Evolutionary conservation across 2,113 vertebrate genomes (phyloP), one percentile per base, ranked within the genome.

Genomic region (Pitta sordida): DNA sequence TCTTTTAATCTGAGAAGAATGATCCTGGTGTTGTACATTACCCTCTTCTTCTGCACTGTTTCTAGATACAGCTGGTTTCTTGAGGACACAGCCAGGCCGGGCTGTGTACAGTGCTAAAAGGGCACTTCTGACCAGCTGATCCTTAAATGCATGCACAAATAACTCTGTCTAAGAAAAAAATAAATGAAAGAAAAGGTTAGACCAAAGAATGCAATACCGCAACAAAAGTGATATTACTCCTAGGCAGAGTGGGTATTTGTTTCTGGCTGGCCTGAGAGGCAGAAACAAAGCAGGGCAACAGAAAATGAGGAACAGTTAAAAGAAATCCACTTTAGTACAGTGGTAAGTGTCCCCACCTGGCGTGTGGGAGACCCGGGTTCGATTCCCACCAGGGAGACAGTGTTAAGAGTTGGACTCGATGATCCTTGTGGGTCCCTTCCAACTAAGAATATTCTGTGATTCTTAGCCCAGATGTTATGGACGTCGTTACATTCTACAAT

Each of bases 121-220:
- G 29, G 99, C 98, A 67, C 98, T 99, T 97, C 99, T 98, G 84
- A 99, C 98, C 98, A 99, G 95, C 97, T 99, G 99, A 85, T 99
- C 99, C 95, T 99, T 99, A 91, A 99, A 99, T 18, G 99, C 97
- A 26, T 99, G 99, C 53, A 99, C 99, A 97, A 99, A 99, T 86
- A 98, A 97, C 93, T 99, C 98, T 22, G 99, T 99, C 99, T 99
- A 96, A 52, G 29, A 7, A 22, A 44, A 51, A 27, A 5, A 32
- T 13, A 49, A 13, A 21, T 0, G 0, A 65, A 80, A 1, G 1
- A 49, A 87, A 51, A 64, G 36, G 83, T 96, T 96, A 96, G 48
- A 85, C 29, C 27, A 26, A 55, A 34, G 26, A 70, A 83, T 2
- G 12, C 13, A 52, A 24, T 12, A 17, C 15, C 36, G 5, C 39